phyloP scores from a whole-genome alignment of 2,797 vertebrate genomes.

The Falco rusticolus region DNA sequence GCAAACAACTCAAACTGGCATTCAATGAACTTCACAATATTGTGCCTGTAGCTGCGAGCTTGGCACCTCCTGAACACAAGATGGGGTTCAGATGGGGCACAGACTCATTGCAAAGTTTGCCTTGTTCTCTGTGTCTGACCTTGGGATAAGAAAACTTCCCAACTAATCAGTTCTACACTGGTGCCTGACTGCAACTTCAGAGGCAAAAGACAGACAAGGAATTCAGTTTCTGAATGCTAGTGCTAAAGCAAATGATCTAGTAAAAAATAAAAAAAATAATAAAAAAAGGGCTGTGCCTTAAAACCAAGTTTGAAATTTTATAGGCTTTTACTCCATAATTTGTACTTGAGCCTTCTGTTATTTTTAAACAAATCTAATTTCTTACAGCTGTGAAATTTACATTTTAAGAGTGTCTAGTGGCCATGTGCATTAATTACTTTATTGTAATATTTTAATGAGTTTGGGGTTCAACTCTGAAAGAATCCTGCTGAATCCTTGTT shows the following conservation, averaged over 20 bases:
- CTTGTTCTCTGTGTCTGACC: neutral
- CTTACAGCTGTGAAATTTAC: slow-evolving; percentile 76
- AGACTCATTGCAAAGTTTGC: neutral
- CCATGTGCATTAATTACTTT: slow-evolving; percentile 74
- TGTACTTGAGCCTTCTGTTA: slow-evolving; percentile 72
- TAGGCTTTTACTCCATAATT: slow-evolving; percentile 67
- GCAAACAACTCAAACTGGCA: neutral
- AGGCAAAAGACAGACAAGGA: neutral
- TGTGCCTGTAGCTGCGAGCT: neutral
- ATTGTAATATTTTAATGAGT: slow-evolving; percentile 74
- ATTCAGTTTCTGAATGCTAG: neutral
- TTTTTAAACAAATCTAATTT: slow-evolving; percentile 76
- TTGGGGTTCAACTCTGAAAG: slow-evolving; percentile 66
- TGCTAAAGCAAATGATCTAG: slow-evolving; percentile 18
- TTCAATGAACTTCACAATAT: neutral
- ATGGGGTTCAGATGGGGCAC: neutral
- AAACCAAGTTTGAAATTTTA: slow-evolving; percentile 70
- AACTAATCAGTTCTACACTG: neutral
- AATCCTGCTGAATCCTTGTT: slow-evolving; percentile 50
- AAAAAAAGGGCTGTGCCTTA: slow-evolving; percentile 28
- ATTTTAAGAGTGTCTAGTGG: slow-evolving; percentile 75
- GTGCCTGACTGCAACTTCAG: neutral
- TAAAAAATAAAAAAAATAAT: neutral
- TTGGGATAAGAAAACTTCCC: neutral
- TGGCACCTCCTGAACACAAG: neutral